A percentile compares a stretch with the other conserved stretches of the same genome.
These are phyloP conservation scores for Dasypus novemcinctus DNA, from an alignment of 2,113 vertebrate genomes.

Conservation along the genomic window DNA sequence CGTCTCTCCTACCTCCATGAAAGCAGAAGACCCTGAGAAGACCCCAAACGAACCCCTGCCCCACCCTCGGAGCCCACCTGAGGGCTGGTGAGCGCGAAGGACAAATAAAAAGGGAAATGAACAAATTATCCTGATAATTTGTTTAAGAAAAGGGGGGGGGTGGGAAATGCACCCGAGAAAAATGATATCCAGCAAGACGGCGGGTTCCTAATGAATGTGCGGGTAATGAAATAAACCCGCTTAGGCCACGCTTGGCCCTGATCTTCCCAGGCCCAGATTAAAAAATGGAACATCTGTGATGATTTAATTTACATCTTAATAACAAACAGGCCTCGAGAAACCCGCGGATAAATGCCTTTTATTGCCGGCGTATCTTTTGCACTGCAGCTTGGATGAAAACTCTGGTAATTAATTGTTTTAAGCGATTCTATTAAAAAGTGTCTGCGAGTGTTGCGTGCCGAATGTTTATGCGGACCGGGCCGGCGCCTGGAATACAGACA, in stretches of 20 bases:
- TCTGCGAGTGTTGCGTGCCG: slow-evolving; percentile 90
- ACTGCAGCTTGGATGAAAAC: slow-evolving; percentile 94
- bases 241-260: slow-evolving; percentile 88
- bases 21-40: background rate
- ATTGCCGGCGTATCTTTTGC: slow-evolving; percentile 95
- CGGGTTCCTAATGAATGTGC: slow-evolving; percentile 92
- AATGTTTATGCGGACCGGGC: slow-evolving; percentile 88
- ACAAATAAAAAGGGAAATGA: slow-evolving; percentile 82
- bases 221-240: slow-evolving; percentile 93
- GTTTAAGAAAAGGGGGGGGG: slow-evolving; percentile 65
- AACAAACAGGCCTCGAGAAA: slow-evolving; percentile 99
- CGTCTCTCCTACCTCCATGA: background rate
- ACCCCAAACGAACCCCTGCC: background rate
- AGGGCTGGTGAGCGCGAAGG: background rate
- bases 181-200: slow-evolving; percentile 81
- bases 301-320: slow-evolving; percentile 99
- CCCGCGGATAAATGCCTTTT: slow-evolving; percentile 98
- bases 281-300: slow-evolving; percentile 99
- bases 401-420: slow-evolving; percentile 99
- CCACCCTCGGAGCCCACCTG: background rate
- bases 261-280: slow-evolving; percentile 96
- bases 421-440: slow-evolving; percentile 99
- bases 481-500: slow-evolving; percentile 44
- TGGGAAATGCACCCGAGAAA: slow-evolving; percentile 83
- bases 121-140: slow-evolving; percentile 86